Evolutionary conservation across 1,140 invertebrate species (phyloP).

Genomic region (Mya arenaria): DNA sequence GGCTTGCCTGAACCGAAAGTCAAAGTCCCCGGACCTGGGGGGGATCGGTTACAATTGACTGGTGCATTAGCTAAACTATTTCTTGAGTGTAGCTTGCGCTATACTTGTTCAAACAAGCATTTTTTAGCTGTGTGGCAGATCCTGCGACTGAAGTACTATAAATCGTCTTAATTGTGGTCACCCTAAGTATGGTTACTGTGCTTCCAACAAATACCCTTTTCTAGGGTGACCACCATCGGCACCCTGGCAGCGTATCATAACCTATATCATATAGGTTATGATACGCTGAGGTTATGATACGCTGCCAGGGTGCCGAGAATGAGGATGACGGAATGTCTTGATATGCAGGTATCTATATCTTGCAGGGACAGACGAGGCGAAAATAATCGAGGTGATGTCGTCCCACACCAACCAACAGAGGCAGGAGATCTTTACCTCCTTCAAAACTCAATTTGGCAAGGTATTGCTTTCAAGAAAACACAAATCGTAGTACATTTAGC

Average conservation of each 20-base stretch:
- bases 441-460: conserved; percentile 95
- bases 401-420: conserved; percentile 93
- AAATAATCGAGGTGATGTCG: conserved; percentile 93
- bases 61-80: too few species aligned
- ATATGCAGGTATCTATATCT: neutral
- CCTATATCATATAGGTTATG: too few species aligned
- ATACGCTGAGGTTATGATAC: neutral
- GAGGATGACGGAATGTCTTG: neutral
- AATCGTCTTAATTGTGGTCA: too few species aligned
- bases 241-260: too few species aligned
- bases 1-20: too few species aligned
- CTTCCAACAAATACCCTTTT: neutral
- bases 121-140: too few species aligned
- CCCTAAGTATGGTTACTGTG: too few species aligned
- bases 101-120: too few species aligned
- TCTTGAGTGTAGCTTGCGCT: too few species aligned
- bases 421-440: conserved; percentile 92
- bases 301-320: neutral
- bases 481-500: neutral
- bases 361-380: conserved; percentile 91
- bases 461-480: conserved; percentile 77
- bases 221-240: neutral
- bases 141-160: too few species aligned
- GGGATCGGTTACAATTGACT: too few species aligned
- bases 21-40: too few species aligned